Evolutionary conservation across 2,113 vertebrate species (phyloP), one percentile per base, ranked within the genome.

Genomic region (Thunnus thynnus): DNA sequence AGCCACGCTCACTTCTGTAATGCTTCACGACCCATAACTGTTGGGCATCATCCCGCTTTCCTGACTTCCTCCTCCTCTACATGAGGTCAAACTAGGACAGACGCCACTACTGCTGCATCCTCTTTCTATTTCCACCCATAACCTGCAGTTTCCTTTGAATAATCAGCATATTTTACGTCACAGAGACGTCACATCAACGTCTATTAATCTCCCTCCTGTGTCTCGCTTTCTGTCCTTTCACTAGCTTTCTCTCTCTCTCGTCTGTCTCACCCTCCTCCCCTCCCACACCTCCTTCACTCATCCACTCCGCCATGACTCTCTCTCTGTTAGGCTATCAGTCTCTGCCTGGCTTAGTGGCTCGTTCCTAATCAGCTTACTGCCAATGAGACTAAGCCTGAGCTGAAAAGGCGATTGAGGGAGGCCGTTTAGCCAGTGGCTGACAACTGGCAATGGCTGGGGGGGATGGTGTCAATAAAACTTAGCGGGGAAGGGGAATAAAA

Each of bases 361-460:
- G 72, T 90, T 88, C n/a, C 79, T 93, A 91, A 93, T 91, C 92
- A 87, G 91, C 89, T 93, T 93, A 91, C 88, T 76, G 87, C 89
- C 88, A 90, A 92, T 87, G 88, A 92, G 84, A 93, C 87, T 87
- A 88, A 90, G 82, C 88, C 82, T 36, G 87, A 86, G 86, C 88
- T 87, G 88, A 87, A 88, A 89, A 92, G 89, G 76, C 85, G 83
- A 90, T 82, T 88, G 85, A 88, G 81, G 87, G 83, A 78, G 79
- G 84, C 83, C 83, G 74, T 90, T 91, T 87, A 89, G 89, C 87
- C 82, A 61, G 67, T 72, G 80, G 80, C 86, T 86, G 86, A 89
- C 84, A 75, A 86, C 84, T 85, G 82, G 80, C 80, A 78, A n/a
- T 47, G 65, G 72, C 73, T 27, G 41, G 78, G 70, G 65, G 80